Evolutionary conservation across 2,888 invertebrate genomes (phyloP), one percentile per base, ranked within the genome.

Genomic region (Machimus atricapillus): DNA sequence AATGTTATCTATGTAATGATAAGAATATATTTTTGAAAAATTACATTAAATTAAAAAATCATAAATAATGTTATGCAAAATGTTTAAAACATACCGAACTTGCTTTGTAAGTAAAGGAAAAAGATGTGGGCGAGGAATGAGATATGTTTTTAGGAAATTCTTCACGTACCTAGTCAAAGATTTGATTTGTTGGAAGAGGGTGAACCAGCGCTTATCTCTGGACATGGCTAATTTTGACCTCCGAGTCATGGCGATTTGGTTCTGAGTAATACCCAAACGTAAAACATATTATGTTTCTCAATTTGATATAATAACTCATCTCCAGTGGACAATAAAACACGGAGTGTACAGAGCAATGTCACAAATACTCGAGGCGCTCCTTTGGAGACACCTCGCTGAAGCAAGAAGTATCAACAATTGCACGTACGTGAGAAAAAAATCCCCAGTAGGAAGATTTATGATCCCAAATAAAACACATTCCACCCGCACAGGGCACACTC

Each of bases 391-490:
- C 85, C 85, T 85, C 73, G 27, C 31, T 43, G 83, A 58, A 85
- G 31, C 74, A 85, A 74, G 74, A 34, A 85, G 85, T 46, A 85
- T 85, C 85, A 85, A 85, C 85, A 85, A 85, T 85, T 85, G 74
- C 85, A 73, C 85, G 85, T 73, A 85, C 85, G 46, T 74, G 58
- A 86, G 73, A 85, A 85, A 77, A 77, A 86, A 86, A 56, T 77
- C 56, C 86, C 86, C 87, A 77, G 37, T 76, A 40, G 77, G 58
- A 66, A 87, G 87, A 87, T 87, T 87, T 87, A 87, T 87, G 85
- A 27, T 66, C 83, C 82, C 43, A 74, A 85, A 85, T 85, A 85
- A 85, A 85, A 74, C 85, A 85, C 85, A 85, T 74, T 85, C 66
- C 74, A 9, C 43, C 27, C 40, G 43, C 31, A 19, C 74, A 46